Percentiles rank a stretch among this genome's conserved stretches.
Evolutionary conservation across 1,140 invertebrate species (phyloP).

Genomic region (Mercenaria mercenaria): DNA sequence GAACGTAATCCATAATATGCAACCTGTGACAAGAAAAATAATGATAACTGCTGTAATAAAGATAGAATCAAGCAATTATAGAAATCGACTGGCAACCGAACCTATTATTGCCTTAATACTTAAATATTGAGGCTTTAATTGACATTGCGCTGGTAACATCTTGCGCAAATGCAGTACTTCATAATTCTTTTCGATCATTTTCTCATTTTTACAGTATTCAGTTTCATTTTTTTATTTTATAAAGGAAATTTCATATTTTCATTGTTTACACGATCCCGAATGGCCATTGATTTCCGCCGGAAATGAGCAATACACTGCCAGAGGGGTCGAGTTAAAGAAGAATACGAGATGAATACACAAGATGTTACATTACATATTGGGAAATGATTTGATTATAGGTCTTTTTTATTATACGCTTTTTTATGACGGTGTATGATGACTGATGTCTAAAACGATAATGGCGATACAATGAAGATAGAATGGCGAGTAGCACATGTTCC

Average conservation of each 20-base stretch:
- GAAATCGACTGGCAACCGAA: constrained; percentile 4
- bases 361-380: constrained; percentile 39
- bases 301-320: not conserved
- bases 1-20: not conserved
- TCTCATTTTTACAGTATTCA: not conserved
- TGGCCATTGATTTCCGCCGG: not conserved
- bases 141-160: constrained; percentile 29
- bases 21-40: constrained; percentile 34
- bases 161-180: not conserved
- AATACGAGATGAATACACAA: not conserved
- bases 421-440: constrained; percentile 14
- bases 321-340: not conserved
- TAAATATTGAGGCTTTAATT: not conserved
- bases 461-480: not conserved
- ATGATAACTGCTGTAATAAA: constrained; percentile 17
- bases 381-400: constrained; percentile 9
- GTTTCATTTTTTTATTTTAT: constrained; percentile 1
- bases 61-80: constrained; percentile 21
- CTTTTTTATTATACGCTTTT: not conserved
- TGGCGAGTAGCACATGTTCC: not conserved
- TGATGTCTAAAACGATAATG: constrained; percentile 10
- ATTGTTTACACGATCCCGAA: not conserved
- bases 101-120: constrained; percentile 8
- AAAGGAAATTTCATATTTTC: not conserved
- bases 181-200: not conserved